These are phyloP conservation scores for Desmophyllum pertusum DNA, from an alignment of 92 coral and sea anemone species.

Conservation along the genomic window DNA sequence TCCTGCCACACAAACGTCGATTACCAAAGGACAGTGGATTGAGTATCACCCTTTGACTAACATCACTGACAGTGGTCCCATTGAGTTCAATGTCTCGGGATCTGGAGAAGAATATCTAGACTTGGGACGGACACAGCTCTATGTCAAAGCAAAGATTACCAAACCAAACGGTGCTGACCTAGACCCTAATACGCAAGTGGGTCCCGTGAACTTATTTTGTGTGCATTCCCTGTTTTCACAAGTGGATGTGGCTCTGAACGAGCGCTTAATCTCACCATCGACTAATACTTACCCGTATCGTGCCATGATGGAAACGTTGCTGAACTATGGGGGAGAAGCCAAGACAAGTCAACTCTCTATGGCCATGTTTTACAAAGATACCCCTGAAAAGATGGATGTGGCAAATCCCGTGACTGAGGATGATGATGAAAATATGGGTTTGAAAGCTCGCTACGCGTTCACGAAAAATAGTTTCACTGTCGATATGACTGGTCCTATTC, in stretches of 20 bases:
- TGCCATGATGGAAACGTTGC: constrained; percentile 40
- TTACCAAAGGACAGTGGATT: constrained; percentile 25
- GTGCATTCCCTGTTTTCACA: constrained; percentile 42
- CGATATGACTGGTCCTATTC: too few relatives aligned
- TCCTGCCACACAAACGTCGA: constrained; percentile 53
- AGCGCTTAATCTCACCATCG: constrained; percentile 26
- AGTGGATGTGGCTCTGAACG: constrained; percentile 37
- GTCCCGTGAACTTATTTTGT: constrained; percentile 45
- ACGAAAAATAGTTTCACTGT: constrained; percentile 40
- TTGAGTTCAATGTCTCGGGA: constrained; percentile 54
- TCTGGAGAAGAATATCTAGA: constrained; percentile 56
- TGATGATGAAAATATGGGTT: constrained; percentile 53
- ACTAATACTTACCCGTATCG: constrained; percentile 40
- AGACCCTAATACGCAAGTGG: constrained; percentile 34
- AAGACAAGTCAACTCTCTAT: constrained; percentile 38
- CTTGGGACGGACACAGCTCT: too few relatives aligned
- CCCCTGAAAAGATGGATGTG: constrained; percentile 55
- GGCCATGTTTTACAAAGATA: constrained; percentile 56
- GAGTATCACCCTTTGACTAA: constrained; percentile 50
- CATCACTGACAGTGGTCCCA: constrained; percentile 37
- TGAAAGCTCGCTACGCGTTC: constrained; percentile 49
- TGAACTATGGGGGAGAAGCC: constrained; percentile 64
- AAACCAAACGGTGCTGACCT: constrained; percentile 42
- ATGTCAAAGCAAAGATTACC: too few relatives aligned
- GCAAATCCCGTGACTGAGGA: constrained; percentile 43